phyloP scores from a whole-genome alignment of 2,113 vertebrate genomes.

The Chloropsis hardwickii region DNA sequence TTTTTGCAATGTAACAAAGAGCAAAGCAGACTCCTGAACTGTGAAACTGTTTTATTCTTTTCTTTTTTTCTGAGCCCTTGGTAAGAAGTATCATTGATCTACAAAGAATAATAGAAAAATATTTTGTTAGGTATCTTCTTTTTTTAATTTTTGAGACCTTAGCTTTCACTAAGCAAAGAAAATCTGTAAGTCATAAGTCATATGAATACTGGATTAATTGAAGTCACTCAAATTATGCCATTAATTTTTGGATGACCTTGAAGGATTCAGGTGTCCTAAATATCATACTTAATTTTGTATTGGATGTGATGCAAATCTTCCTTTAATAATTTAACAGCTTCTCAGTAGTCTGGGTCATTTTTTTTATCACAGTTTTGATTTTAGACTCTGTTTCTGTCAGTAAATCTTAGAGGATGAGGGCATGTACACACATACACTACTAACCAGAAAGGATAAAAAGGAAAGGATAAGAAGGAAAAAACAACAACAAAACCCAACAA shows the following conservation, averaged over 20 bases:
- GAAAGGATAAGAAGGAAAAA: background rate
- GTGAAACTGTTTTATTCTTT: background rate
- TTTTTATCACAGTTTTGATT: background rate
- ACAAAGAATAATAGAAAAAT: background rate
- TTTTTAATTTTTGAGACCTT: background rate
- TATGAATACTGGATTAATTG: conserved; percentile 23
- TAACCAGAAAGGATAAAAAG: background rate
- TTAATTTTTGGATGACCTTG: conserved; percentile 15
- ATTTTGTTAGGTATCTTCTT: background rate
- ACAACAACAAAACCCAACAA: background rate
- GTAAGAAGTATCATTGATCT: background rate
- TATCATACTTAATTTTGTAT: background rate
- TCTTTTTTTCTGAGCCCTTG: background rate
- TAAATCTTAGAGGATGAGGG: background rate
- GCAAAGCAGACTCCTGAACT: background rate
- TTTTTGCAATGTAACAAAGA: background rate
- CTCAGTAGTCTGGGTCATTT: background rate
- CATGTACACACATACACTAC: background rate
- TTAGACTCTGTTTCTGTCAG: background rate
- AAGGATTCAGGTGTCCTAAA: conserved; percentile 13
- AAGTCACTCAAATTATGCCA: conserved; percentile 34
- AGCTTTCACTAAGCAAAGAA: conserved; percentile 2
- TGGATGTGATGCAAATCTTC: background rate
- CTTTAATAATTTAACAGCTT: background rate
- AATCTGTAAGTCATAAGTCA: background rate